These are phyloP conservation scores for Adelosebastes latens DNA, from an alignment of 2,797 vertebrate species.

Conservation along the genomic window DNA sequence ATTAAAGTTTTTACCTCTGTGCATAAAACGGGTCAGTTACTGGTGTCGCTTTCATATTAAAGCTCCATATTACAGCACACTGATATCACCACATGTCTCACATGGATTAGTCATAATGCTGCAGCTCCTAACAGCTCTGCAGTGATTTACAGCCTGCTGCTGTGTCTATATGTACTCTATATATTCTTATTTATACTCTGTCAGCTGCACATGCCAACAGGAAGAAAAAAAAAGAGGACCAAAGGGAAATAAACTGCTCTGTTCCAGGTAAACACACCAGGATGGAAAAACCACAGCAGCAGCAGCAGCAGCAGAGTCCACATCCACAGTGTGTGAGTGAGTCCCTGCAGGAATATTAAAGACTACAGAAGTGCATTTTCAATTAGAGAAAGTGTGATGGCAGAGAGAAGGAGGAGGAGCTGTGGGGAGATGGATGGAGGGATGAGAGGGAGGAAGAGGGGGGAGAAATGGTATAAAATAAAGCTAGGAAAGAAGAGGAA, in stretches of 20 bases:
- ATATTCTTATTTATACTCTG: conserved; percentile 35
- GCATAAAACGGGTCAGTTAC: conserved; percentile 39
- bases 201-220: conserved; percentile 32
- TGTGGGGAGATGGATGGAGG: too few relatives aligned
- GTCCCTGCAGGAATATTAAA: not conserved
- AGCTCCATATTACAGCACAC: not conserved
- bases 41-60: conserved; percentile 7
- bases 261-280: conserved; percentile 59
- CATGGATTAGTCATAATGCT: not conserved
- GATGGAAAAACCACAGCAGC: conserved; percentile 47
- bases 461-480: not conserved
- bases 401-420: not conserved
- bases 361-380: conserved; percentile 22
- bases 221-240: not conserved
- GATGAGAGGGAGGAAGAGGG: too few relatives aligned
- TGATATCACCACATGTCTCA: not conserved
- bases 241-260: conserved; percentile 29
- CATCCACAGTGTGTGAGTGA: not conserved
- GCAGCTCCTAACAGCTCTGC: not conserved
- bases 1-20: conserved; percentile 29
- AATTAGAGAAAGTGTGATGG: conserved; percentile 22
- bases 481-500: not conserved
- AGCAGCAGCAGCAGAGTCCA: not conserved
- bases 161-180: not conserved
- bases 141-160: conserved; percentile 27